Conservation (phyloP, 2,888 invertebrate species). For the Oconnorella tubifera region DNA sequence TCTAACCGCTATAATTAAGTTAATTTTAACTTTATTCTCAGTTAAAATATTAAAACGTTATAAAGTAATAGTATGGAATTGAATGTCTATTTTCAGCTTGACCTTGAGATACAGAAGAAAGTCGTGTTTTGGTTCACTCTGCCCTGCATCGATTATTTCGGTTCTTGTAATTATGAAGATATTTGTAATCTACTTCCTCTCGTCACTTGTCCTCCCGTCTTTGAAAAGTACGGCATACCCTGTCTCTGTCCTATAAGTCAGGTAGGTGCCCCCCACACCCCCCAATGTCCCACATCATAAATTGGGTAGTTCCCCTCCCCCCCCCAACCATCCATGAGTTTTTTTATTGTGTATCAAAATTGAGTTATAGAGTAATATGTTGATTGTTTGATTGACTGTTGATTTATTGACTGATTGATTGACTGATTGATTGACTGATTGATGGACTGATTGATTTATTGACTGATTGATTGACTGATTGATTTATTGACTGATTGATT, state of each 20-base stretch:
- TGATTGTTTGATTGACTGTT: neutral
- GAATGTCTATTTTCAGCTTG: slow-evolving; percentile 22
- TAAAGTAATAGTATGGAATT: too few relatives aligned
- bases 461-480: neutral
- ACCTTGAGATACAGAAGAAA: slow-evolving; percentile 32
- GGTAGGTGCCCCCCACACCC: too few relatives aligned
- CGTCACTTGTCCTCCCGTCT: slow-evolving; percentile 42
- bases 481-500: neutral
- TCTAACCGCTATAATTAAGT: too few relatives aligned
- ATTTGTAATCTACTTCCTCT: slow-evolving; percentile 20
- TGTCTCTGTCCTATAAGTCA: slow-evolving; percentile 49
- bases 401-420: neutral
- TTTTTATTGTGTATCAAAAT: too few relatives aligned
- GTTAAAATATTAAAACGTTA: too few relatives aligned
- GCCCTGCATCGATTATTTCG: slow-evolving; percentile 31
- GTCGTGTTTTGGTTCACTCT: slow-evolving; percentile 31
- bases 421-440: neutral
- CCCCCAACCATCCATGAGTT: neutral
- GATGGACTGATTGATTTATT: too few relatives aligned
- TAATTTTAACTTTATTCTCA: neutral
- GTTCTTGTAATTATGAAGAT: slow-evolving; percentile 30
- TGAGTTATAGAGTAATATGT: neutral
- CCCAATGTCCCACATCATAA: too few relatives aligned
- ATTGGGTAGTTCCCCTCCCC: neutral
- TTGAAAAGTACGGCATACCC: slow-evolving; percentile 43